Percentiles rank a stretch among this genome's conserved stretches.
These are phyloP conservation scores for Rhamnusium bicolor DNA, from an alignment of 2,888 invertebrate species.

Conservation along the genomic window DNA sequence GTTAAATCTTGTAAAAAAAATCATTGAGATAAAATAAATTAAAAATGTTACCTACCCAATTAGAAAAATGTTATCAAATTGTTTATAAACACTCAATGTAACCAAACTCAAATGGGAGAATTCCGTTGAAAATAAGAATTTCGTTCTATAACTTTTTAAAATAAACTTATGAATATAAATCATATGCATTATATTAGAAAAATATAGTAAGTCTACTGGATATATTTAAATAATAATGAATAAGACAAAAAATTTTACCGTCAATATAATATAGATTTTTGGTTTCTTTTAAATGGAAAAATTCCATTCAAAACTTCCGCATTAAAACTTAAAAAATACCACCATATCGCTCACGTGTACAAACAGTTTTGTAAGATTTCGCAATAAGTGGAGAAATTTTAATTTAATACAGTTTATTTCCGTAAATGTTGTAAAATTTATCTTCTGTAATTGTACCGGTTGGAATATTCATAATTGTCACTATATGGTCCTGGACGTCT, in stretches of 20 bases:
- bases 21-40: no score
- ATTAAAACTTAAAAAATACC: background rate
- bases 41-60: no score
- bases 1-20: no score
- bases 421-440: constrained; percentile 33
- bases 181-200: background rate
- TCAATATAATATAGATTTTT: background rate
- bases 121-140: background rate
- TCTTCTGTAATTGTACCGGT: constrained; percentile 55
- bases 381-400: constrained; percentile 7
- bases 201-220: background rate
- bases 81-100: background rate
- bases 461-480: constrained; percentile 61
- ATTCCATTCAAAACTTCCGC: background rate
- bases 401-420: constrained; percentile 16
- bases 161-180: background rate
- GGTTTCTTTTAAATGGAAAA: background rate
- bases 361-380: background rate
- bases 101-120: background rate
- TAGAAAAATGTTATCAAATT: no score
- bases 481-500: constrained; percentile 63
- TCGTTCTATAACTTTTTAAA: background rate
- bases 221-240: background rate
- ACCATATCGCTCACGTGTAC: background rate
- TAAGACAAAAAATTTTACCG: background rate